Conservation (phyloP, 2,888 invertebrate genomes). For the Achlya flavicornis region DNA sequence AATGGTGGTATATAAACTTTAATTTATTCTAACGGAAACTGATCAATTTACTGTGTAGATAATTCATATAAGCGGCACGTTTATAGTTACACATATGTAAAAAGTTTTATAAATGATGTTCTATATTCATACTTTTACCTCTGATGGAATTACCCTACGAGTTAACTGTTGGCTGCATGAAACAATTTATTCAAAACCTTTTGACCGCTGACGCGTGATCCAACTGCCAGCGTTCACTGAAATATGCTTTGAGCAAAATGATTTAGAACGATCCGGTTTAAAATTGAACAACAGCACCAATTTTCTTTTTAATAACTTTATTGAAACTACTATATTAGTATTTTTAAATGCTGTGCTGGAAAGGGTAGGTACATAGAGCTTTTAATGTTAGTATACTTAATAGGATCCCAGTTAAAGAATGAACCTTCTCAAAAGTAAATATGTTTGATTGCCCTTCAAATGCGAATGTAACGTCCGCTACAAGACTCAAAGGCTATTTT, state of each 20-base stretch:
- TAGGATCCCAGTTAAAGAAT: slow-evolving; percentile 21
- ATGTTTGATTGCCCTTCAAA: slow-evolving; percentile 50
- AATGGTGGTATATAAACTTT: not conserved
- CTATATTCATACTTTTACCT: not conserved
- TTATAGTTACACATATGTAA: not conserved
- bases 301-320: not conserved
- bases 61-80: no score
- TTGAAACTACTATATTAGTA: not conserved
- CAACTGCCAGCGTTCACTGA: slow-evolving; percentile 2
- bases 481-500: slow-evolving; percentile 60
- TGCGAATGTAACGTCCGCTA: slow-evolving; percentile 36
- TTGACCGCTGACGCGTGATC: slow-evolving; percentile 8
- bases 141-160: not conserved
- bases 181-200: slow-evolving; percentile 7
- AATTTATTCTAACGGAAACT: no score
- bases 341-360: not conserved
- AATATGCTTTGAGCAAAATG: slow-evolving; percentile 7
- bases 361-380: no score
- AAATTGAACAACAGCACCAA: not conserved
- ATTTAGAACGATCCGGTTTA: not conserved
- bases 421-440: slow-evolving; percentile 37
- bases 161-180: not conserved
- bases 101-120: not conserved
- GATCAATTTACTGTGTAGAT: no score
- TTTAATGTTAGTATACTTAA: not conserved